Evolutionary conservation across 2,797 vertebrate species (phyloP).

Genomic region (Sebastiscus albofasciatus): DNA sequence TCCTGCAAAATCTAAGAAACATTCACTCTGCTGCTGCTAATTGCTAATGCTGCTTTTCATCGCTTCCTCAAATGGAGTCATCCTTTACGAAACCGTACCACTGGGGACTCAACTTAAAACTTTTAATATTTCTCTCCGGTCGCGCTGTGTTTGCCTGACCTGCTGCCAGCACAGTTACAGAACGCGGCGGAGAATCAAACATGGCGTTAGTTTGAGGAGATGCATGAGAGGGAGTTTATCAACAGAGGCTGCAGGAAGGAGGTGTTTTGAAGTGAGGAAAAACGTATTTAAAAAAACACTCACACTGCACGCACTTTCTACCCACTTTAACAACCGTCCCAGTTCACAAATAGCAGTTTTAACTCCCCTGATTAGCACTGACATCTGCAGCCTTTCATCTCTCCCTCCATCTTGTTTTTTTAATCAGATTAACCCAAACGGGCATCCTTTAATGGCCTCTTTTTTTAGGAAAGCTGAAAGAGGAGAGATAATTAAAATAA

Average conservation of each 20-base stretch:
- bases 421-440: slow-evolving; percentile 91
- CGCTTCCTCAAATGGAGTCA: slow-evolving; percentile 47
- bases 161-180: slow-evolving; percentile 57
- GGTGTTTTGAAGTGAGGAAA: slow-evolving; percentile 76
- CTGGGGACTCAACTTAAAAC: slow-evolving; percentile 52
- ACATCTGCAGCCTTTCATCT: slow-evolving; percentile 90
- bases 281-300: slow-evolving; percentile 56
- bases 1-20: slow-evolving; percentile 14
- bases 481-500: slow-evolving; percentile 93
- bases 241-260: slow-evolving; percentile 66
- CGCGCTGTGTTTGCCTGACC: slow-evolving; percentile 51
- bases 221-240: slow-evolving; percentile 69
- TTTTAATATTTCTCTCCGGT: slow-evolving; percentile 51
- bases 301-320: slow-evolving; percentile 70
- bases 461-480: slow-evolving; percentile 87
- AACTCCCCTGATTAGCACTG: slow-evolving; percentile 86
- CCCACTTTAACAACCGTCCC: slow-evolving; percentile 82
- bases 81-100: slow-evolving; percentile 35
- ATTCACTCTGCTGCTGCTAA: slow-evolving; percentile 41
- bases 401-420: slow-evolving; percentile 83
- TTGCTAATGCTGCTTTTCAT: slow-evolving; percentile 59
- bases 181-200: slow-evolving; percentile 63
- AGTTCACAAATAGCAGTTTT: slow-evolving; percentile 81
- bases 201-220: slow-evolving; percentile 59
- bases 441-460: slow-evolving; percentile 89